phyloP scores from a whole-genome alignment of 2,888 invertebrate species.

The Latheticus oryzae region DNA sequence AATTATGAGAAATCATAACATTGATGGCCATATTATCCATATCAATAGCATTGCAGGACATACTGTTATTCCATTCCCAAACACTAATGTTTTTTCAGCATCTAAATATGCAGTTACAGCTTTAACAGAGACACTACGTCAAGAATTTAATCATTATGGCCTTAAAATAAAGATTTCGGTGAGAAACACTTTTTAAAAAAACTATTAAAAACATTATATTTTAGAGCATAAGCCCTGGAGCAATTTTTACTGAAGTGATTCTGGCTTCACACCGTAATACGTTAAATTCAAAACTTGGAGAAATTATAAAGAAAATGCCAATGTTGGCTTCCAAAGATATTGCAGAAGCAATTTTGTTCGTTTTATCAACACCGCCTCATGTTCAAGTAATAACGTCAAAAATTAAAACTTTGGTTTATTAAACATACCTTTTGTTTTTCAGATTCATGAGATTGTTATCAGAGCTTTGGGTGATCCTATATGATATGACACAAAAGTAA shows the following conservation, averaged over 20 bases:
- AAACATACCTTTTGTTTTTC: conserved; percentile 7
- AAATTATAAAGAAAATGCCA: conserved; percentile 8
- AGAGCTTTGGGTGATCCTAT: conserved; percentile 33
- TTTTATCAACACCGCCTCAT: conserved; percentile 32
- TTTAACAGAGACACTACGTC: conserved; percentile 45
- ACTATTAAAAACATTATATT: too few species aligned
- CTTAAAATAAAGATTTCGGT: conserved; percentile 50
- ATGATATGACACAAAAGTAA: too few species aligned
- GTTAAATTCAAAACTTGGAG: background rate
- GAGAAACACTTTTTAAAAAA: conserved; percentile 16
- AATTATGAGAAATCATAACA: conserved; percentile 47
- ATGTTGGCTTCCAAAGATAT: conserved; percentile 20
- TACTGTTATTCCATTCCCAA: conserved; percentile 46
- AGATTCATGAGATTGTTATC: conserved; percentile 34
- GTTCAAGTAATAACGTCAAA: conserved; percentile 35
- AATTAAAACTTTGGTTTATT: conserved; percentile 2
- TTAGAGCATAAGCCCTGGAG: conserved; percentile 55
- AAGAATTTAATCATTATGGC: conserved; percentile 40
- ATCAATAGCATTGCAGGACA: conserved; percentile 12
- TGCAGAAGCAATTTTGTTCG: conserved; percentile 30
- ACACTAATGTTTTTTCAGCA: conserved; percentile 44
- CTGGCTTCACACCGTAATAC: background rate
- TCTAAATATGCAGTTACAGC: conserved; percentile 48
- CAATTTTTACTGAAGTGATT: conserved; percentile 48
- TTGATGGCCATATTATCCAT: conserved; percentile 49